Evolutionary conservation across 2,888 invertebrate species (phyloP).

Genomic region (Mayetiola destructor): DNA sequence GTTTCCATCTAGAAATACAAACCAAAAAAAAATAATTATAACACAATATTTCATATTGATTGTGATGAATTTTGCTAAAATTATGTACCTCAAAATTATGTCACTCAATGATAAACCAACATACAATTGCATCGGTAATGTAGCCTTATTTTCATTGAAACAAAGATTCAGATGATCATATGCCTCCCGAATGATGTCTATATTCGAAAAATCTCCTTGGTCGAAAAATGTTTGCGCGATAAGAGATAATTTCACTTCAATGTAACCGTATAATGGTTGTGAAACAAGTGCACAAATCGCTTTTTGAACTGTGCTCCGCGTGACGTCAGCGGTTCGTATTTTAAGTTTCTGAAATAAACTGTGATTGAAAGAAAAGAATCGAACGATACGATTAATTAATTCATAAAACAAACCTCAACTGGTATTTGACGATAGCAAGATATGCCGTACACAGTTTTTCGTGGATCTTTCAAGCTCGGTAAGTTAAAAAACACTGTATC

Average conservation of each 20-base stretch:
- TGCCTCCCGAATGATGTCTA: constrained; percentile 77
- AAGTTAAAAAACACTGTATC: constrained; percentile 95
- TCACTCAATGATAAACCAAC: constrained; percentile 33
- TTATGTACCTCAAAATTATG: constrained; percentile 20
- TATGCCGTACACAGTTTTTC: constrained; percentile 82
- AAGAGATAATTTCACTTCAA: constrained; percentile 87
- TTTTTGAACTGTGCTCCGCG: constrained; percentile 94
- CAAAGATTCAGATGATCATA: constrained; percentile 83
- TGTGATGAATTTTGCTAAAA: not conserved
- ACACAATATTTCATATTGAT: not conserved
- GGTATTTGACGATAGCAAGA: constrained; percentile 58
- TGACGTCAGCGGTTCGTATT: constrained; percentile 87
- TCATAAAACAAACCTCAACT: not conserved
- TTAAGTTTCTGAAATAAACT: constrained; percentile 61
- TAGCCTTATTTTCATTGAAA: constrained; percentile 38
- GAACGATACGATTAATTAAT: not conserved
- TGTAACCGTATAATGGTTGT: constrained; percentile 82
- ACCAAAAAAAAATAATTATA: not conserved
- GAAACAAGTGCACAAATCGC: constrained; percentile 89
- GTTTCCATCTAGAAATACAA: constrained; percentile 49
- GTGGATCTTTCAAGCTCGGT: constrained; percentile 71
- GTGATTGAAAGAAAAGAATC: not conserved
- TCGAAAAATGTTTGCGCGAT: constrained; percentile 97
- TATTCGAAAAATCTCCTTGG: constrained; percentile 83
- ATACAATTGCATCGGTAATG: constrained; percentile 36